Base-by-base conservation (phyloP, 2,888 invertebrate species). In the Morpho achilles region DNA sequence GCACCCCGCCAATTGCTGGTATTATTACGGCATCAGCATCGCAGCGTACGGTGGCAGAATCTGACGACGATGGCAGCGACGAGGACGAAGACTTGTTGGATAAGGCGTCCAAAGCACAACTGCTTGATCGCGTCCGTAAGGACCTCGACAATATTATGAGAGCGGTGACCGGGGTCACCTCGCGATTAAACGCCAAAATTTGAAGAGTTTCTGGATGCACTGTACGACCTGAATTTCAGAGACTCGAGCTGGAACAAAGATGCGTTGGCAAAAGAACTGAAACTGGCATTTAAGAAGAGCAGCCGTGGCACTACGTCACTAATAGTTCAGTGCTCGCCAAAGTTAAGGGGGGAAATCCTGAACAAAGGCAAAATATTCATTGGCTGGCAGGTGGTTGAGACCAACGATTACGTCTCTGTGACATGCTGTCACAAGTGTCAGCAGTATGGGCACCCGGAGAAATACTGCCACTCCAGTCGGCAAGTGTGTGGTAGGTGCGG, bases 391-490 rank as follows among this genome's bases (percentile, higher is more conserved):
- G 66, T 51, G 0, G 57, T 62, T 0, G 55, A 59, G 2, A 57
- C 63, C 0, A 23, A 46, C 0, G 69, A 68, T 50, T 62, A 54
- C 7, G 8, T 66, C 0, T 7, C 47, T 1, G 63, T 60, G 0
- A 66, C 67, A 0, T 69, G 68, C 58, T 70, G 68, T 56, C 46
- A 6, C 0, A 71, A 64, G 7, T 77, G 77, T 50, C 77, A 77
- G 22, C 63, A 64, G 1, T 75, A 73, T 32, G 76, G 75, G 0
- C 72, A 77, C 64, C 73, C 72, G 0, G 74, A 69, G 2, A 69
- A 69, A 3, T 66, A 62, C 40, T 75, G 73, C 46, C 8, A 51
- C 0, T 71, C 72, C 0, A 71, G 32, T 32, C 70, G 0, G 56
- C 50, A 16, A 16, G 16, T 16, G 16, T 56, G 53, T 41, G 47